phyloP scores from a whole-genome alignment of 2,888 invertebrate species.

The Chymomyza procnemis region DNA sequence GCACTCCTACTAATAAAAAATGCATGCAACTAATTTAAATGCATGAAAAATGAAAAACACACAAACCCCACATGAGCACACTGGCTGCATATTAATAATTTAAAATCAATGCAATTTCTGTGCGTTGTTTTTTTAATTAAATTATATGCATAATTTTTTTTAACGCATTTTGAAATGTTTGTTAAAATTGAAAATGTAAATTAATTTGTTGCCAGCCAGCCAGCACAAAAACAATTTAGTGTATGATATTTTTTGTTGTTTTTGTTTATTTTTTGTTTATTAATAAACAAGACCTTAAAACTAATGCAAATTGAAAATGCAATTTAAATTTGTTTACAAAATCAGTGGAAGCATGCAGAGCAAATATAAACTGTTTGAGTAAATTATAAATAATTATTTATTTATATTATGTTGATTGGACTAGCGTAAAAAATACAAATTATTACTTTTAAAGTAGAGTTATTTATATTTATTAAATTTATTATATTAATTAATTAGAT shows the following conservation, averaged over 20 bases:
- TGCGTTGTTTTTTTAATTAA: constrained; percentile 46
- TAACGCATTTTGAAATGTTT: constrained; percentile 9
- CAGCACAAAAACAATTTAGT: constrained; percentile 35
- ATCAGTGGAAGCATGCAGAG: not conserved
- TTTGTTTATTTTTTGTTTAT: constrained; percentile 13
- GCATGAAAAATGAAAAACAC: constrained; percentile 42
- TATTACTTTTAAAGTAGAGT: too few species aligned
- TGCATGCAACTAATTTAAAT: constrained; percentile 61
- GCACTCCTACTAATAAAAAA: constrained; percentile 47
- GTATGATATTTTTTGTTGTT: too few species aligned
- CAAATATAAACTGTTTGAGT: not conserved
- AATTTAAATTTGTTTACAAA: constrained; percentile 18
- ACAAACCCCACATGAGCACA: not conserved
- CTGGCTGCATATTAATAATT: constrained; percentile 31
- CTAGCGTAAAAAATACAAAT: too few species aligned
- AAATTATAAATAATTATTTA: constrained; percentile 1
- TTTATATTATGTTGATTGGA: not conserved
- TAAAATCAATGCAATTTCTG: constrained; percentile 29
- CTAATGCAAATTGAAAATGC: constrained; percentile 11
- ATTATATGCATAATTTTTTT: constrained; percentile 55
- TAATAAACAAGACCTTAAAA: constrained; percentile 6
- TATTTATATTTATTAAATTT: too few species aligned
- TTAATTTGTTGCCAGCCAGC: constrained; percentile 34
- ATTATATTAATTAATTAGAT: too few species aligned
- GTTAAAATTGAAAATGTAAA: constrained; percentile 27